A percentile compares a stretch with the other conserved stretches of the same genome.
Conservation (phyloP, 2,797 vertebrate species). For the Sebastes umbrosus region DNA sequence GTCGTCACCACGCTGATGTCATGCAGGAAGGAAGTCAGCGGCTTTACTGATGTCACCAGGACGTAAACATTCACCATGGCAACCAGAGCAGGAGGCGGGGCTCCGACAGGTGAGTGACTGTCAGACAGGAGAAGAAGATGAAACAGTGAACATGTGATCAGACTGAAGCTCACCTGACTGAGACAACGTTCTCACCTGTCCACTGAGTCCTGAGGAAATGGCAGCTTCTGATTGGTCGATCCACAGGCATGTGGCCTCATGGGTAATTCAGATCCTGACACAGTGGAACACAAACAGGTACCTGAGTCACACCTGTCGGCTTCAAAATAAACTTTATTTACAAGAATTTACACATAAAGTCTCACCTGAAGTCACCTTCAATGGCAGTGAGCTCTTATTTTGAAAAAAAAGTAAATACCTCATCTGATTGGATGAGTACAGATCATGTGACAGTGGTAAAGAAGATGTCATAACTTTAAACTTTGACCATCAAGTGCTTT, state of each 20-base stretch:
- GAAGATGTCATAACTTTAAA: too few species aligned
- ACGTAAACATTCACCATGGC: slow-evolving; percentile 89
- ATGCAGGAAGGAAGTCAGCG: slow-evolving; percentile 91
- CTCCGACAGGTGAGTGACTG: slow-evolving; percentile 31
- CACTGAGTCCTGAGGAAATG: neutral
- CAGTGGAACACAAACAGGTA: neutral
- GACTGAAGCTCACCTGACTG: slow-evolving; percentile 24
- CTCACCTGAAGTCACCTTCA: neutral
- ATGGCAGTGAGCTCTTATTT: neutral
- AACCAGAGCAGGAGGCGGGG: slow-evolving; percentile 75
- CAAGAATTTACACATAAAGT: neutral
- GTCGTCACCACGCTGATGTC: slow-evolving; percentile 82
- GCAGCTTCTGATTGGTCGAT: slow-evolving; percentile 24
- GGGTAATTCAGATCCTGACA: slow-evolving; percentile 42
- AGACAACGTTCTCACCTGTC: slow-evolving; percentile 35
- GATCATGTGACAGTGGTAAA: neutral
- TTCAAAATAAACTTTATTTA: neutral
- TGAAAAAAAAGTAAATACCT: neutral
- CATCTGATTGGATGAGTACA: neutral
- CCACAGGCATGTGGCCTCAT: slow-evolving; percentile 60
- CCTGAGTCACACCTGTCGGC: neutral
- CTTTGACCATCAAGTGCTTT: too few species aligned
- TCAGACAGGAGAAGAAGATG: neutral
- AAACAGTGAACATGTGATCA: neutral
- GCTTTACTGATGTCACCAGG: slow-evolving; percentile 89